Evolutionary conservation across 2,888 invertebrate species (phyloP), one percentile per base, ranked within the genome.

Genomic region (Cactoblastis cactorum): DNA sequence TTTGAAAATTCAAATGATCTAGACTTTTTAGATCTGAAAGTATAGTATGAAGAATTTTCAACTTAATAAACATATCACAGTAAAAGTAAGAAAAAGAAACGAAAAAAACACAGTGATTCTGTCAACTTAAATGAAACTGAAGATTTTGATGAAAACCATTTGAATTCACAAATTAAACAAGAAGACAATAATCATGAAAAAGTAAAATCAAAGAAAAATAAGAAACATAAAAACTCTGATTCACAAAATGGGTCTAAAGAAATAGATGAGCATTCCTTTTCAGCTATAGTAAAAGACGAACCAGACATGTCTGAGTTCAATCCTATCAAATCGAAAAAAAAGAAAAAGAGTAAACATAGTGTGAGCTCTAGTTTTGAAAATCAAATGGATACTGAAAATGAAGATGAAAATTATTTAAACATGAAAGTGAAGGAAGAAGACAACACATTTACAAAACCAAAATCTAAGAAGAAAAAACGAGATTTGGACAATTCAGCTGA

Each of bases 391-490:
- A 1, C 12, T 6, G 24, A 51, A 38, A 35, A 54, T 9, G 51
- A 53, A 14, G 53, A 66, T 67, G 71, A 78, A 50, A 63, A 63
- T 33, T 74, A 65, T 55, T 58, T 80, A 11, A 60, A 78, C 50
- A 53, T 68, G 19, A 64, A 63, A 58, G 77, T 83, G 0, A 79
- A 83, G 50, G 62, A 74, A 54, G 76, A 75, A 59, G 53, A 69
- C 47, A 41, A 49, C 11, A 50, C 51, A 4, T 52, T 53, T 35
- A 57, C 61, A 9, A 37, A 56, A n/a, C 51, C 56, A 18, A 67
- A 51, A 45, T 49, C 52, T 50, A 19, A 62, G 58, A 45, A 58
- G 58, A 48, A 58, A 57, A 24, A 56, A 49, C 45, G 67, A 55
- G 14, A 38, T 38, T 17, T 15, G 4, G 18, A 18, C 11, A 2